Evolutionary conservation across 2,888 invertebrate genomes (phyloP).

Genomic region (Cryptophagus acutangulus): DNA sequence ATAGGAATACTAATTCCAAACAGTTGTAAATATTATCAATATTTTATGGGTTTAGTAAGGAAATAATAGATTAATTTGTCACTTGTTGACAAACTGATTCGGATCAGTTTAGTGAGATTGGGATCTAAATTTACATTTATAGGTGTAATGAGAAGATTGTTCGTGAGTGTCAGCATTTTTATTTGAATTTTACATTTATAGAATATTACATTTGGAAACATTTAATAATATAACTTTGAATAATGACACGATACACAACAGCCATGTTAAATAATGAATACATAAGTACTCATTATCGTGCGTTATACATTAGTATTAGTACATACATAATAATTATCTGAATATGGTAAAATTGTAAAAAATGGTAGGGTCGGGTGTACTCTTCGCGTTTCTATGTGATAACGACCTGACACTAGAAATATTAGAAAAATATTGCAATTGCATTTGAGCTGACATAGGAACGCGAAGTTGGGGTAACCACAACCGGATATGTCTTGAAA

Average conservation of each 20-base stretch:
- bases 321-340: slow-evolving; percentile 19
- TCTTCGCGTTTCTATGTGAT: slow-evolving; percentile 46
- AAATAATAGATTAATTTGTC: too few species aligned
- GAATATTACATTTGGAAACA: slow-evolving; percentile 46
- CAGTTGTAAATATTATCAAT: too few species aligned
- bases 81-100: too few species aligned
- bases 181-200: slow-evolving; percentile 44
- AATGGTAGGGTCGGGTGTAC: slow-evolving; percentile 39
- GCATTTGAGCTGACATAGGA: slow-evolving; percentile 38
- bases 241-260: slow-evolving; percentile 47
- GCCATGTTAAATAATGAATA: slow-evolving; percentile 36
- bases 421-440: slow-evolving; percentile 45
- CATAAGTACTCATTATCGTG: slow-evolving; percentile 27
- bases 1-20: too few species aligned
- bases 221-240: slow-evolving; percentile 42
- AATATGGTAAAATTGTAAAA: slow-evolving; percentile 46
- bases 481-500: slow-evolving; percentile 49
- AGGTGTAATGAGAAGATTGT: slow-evolving; percentile 15
- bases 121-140: too few species aligned
- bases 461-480: slow-evolving; percentile 41
- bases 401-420: slow-evolving; percentile 48
- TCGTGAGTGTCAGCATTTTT: slow-evolving; percentile 38
- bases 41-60: too few species aligned
- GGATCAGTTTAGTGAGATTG: too few species aligned
- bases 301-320: slow-evolving; percentile 23